Percentiles rank a stretch among this genome's conserved stretches.
phyloP scores from a whole-genome alignment of 2,888 invertebrate genomes.

The Pandemis corylana region DNA sequence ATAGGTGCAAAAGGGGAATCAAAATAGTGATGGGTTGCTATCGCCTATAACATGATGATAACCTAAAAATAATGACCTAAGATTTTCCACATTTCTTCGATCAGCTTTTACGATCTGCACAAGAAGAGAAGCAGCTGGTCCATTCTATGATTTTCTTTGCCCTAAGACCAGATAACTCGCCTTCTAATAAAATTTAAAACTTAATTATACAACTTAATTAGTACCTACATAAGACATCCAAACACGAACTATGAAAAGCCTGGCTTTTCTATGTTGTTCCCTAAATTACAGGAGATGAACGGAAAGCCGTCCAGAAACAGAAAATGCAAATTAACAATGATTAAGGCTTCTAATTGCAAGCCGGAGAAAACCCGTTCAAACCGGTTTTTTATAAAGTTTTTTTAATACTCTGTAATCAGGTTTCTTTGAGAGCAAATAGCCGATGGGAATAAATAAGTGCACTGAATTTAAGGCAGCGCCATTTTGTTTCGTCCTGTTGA shows the following conservation, averaged over 20 bases:
- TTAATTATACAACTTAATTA: too few relatives aligned
- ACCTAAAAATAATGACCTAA: too few relatives aligned
- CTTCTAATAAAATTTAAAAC: too few relatives aligned
- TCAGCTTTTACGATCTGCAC: too few relatives aligned
- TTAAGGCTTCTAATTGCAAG: slow-evolving; percentile 18
- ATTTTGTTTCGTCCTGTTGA: neutral
- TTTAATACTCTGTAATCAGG: slow-evolving; percentile 24
- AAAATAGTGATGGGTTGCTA: too few relatives aligned
- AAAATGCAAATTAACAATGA: slow-evolving; percentile 7
- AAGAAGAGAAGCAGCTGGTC: too few relatives aligned
- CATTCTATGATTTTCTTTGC: too few relatives aligned
- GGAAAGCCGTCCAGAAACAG: neutral
- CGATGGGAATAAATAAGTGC: slow-evolving; percentile 20
- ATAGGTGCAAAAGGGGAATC: too few relatives aligned
- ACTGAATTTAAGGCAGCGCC: slow-evolving; percentile 17
- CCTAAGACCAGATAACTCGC: too few relatives aligned
- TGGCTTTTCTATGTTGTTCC: neutral
- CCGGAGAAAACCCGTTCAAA: neutral
- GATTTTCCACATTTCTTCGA: too few relatives aligned
- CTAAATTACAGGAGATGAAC: slow-evolving; percentile 1
- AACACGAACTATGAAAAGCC: neutral
- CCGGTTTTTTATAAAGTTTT: neutral
- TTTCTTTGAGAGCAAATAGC: slow-evolving; percentile 26
- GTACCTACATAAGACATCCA: neutral
- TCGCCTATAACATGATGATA: too few relatives aligned